phyloP scores from a whole-genome alignment of 2,113 vertebrate genomes.

The Centropus unirufus region DNA sequence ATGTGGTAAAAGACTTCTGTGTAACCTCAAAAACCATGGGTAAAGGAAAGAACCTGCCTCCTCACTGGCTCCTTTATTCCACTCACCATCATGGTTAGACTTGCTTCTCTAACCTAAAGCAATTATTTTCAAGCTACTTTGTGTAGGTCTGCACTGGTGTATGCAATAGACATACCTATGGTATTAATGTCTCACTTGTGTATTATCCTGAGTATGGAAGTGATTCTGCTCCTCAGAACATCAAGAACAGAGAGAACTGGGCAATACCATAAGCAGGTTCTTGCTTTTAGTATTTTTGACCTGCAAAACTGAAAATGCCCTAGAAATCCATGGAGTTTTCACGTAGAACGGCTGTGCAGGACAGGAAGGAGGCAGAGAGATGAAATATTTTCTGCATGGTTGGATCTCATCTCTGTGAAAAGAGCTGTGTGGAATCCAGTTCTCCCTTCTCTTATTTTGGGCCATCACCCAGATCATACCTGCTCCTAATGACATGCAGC shows the following conservation, averaged over 20 bases:
- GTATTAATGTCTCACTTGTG: neutral
- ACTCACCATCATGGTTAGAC: neutral
- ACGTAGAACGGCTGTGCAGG: neutral
- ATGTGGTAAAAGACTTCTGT: neutral
- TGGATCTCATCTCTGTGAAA: neutral
- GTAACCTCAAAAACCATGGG: neutral
- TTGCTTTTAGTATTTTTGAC: neutral
- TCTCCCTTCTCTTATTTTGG: neutral
- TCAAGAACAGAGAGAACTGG: neutral
- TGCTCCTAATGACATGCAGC: neutral
- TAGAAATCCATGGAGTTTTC: neutral
- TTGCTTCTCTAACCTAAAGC: neutral
- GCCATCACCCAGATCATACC: neutral
- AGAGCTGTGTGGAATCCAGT: neutral
- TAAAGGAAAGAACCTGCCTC: neutral
- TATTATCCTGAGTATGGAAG: neutral
- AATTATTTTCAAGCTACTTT: neutral
- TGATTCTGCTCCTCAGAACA: neutral
- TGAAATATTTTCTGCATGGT: neutral
- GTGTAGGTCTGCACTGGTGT: neutral
- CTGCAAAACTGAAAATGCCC: neutral
- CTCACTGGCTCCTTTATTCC: neutral
- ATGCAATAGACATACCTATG: neutral
- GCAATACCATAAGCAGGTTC: neutral
- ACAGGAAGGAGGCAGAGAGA: neutral